phyloP scores from a whole-genome alignment of 1,140 invertebrate genomes.

The Drosophila tropicalis region DNA sequence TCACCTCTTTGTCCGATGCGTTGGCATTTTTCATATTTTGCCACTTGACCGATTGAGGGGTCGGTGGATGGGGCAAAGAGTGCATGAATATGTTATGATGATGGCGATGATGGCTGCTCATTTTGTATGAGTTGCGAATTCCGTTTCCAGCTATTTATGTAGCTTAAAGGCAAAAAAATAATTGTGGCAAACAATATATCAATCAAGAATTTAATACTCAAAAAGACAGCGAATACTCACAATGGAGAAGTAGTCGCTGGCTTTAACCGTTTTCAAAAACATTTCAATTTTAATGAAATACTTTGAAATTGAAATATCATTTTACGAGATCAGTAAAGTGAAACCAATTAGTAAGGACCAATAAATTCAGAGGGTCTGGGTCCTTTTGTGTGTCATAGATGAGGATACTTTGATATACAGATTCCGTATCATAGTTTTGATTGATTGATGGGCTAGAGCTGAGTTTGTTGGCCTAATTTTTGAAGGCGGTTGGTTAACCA shows the following conservation, averaged over 20 bases:
- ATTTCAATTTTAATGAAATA: no score
- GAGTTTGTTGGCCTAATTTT: no score
- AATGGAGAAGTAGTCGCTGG: no score
- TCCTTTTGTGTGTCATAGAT: no score
- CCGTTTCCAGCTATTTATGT: conserved; percentile 42
- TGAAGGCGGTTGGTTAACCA: no score
- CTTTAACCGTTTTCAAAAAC: background rate
- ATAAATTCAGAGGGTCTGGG: no score
- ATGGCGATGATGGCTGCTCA: conserved; percentile 37
- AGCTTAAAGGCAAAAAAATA: conserved; percentile 52
- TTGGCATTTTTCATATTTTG: conserved; percentile 40
- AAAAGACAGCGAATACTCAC: background rate
- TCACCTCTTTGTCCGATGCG: background rate
- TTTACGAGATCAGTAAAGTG: no score
- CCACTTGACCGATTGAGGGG: conserved; percentile 8
- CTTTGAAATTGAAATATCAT: no score
- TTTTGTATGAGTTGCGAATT: conserved; percentile 36
- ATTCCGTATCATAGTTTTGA: no score
- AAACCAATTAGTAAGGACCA: no score
- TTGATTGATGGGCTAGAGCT: no score
- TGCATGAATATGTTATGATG: conserved; percentile 2
- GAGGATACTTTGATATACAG: no score
- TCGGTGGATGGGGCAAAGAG: background rate
- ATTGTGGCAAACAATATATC: conserved; percentile 62
- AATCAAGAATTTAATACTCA: conserved; percentile 65